These are phyloP conservation scores for Babyrousa celebensis DNA, from an alignment of 2,797 vertebrate genomes.

Conservation along the genomic window DNA sequence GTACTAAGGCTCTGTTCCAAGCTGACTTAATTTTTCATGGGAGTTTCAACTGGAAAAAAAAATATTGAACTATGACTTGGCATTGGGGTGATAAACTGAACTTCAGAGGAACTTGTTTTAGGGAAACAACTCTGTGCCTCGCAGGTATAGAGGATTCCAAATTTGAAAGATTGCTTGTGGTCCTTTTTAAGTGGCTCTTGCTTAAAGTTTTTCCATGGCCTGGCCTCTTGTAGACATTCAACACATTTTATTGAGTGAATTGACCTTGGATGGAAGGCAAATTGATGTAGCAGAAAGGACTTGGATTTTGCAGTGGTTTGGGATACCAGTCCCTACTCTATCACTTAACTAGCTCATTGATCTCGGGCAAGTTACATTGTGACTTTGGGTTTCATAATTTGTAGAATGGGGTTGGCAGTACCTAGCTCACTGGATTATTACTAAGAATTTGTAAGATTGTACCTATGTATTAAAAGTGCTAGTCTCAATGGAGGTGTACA, in stretches of 20 bases:
- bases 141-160: not conserved
- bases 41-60: constrained; percentile 42
- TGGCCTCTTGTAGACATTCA: not conserved
- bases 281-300: not conserved
- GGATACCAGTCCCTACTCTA: not conserved
- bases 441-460: constrained; percentile 12
- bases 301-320: not conserved
- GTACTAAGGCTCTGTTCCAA: not conserved
- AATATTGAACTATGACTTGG: not conserved
- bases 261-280: not conserved
- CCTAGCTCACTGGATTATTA: not conserved
- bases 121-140: not conserved
- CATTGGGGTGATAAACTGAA: constrained; percentile 13
- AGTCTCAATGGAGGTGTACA: not conserved
- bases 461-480: not conserved
- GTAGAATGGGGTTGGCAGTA: constrained; percentile 12
- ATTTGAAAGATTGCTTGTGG: constrained; percentile 8
- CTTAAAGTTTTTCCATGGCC: not conserved
- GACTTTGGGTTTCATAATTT: constrained; percentile 49
- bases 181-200: constrained; percentile 33
- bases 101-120: constrained; percentile 11
- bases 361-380: constrained; percentile 27
- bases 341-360: not conserved
- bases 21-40: constrained; percentile 31
- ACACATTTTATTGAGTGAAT: not conserved